These are phyloP conservation scores for Siderastrea radians DNA, from an alignment of 92 coral and sea anemone genomes.

Conservation along the genomic window DNA sequence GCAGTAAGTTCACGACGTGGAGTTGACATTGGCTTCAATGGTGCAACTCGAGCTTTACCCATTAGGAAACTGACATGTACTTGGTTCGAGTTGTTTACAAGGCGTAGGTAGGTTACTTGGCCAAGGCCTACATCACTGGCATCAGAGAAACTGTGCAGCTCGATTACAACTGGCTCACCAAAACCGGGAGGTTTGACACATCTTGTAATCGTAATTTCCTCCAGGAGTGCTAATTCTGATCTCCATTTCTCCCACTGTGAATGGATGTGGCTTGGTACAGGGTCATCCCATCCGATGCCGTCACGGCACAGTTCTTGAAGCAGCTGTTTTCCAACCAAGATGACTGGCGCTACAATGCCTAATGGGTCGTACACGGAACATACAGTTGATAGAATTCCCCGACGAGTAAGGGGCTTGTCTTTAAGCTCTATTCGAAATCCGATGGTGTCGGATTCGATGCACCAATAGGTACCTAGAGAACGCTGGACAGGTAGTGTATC, in stretches of 20 bases:
- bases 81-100: constrained; percentile 22
- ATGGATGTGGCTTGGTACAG: constrained; percentile 37
- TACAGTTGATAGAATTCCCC: too few species aligned
- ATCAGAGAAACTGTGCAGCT: constrained; percentile 73
- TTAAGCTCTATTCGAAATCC: too few species aligned
- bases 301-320: too few species aligned
- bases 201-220: constrained; percentile 46
- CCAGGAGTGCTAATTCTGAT: constrained; percentile 61
- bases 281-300: constrained; percentile 54
- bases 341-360: too few species aligned
- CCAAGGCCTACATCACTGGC: constrained; percentile 65
- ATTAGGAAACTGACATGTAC: constrained; percentile 64
- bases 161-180: constrained; percentile 51
- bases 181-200: constrained; percentile 82
- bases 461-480: too few species aligned
- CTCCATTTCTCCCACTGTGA: constrained; percentile 76
- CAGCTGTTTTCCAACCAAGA: too few species aligned
- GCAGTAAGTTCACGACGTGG: constrained; percentile 70
- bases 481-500: too few species aligned
- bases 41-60: constrained; percentile 71
- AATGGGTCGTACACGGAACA: too few species aligned
- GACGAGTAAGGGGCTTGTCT: too few species aligned
- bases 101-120: constrained; percentile 63
- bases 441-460: too few species aligned
- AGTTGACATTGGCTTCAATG: constrained; percentile 64